Evolutionary conservation across 2,113 vertebrate genomes (phyloP).

Genomic region (Lamprotornis superbus): DNA sequence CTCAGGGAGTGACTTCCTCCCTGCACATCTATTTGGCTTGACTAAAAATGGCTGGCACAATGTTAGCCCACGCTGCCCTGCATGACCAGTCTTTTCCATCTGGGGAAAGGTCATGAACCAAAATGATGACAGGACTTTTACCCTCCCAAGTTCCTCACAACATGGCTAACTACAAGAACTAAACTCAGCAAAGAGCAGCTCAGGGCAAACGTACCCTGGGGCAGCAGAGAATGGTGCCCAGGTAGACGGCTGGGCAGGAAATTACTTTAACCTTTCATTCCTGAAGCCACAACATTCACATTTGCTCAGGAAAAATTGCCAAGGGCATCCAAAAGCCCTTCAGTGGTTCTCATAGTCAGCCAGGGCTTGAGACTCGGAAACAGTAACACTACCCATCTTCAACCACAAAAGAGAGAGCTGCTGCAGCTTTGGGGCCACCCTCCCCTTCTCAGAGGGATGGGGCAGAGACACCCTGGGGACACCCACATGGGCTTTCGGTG

Average conservation of each 20-base stretch:
- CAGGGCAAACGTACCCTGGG: fast-evolving
- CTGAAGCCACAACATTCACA: background rate
- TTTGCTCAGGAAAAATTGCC: background rate
- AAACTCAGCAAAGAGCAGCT: fast-evolving
- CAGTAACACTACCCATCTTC: fast-evolving
- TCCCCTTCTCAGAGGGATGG: background rate
- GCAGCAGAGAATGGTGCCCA: background rate
- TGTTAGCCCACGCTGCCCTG: background rate
- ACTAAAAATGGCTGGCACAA: background rate
- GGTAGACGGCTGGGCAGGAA: background rate
- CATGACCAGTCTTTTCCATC: background rate
- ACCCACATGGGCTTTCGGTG: background rate
- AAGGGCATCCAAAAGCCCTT: background rate
- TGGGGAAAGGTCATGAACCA: background rate
- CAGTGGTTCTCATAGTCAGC: background rate
- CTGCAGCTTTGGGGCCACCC: background rate
- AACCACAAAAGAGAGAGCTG: background rate
- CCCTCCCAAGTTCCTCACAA: background rate
- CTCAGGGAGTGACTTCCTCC: background rate
- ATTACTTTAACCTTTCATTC: background rate
- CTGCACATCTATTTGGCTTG: background rate
- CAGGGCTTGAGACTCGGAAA: background rate
- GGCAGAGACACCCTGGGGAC: background rate
- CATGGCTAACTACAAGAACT: background rate
- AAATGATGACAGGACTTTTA: background rate